A percentile compares a stretch with the other conserved stretches of the same genome.
These are phyloP conservation scores for Ichneumon xanthorius DNA, from an alignment of 2,888 invertebrate genomes.

Conservation along the genomic window DNA sequence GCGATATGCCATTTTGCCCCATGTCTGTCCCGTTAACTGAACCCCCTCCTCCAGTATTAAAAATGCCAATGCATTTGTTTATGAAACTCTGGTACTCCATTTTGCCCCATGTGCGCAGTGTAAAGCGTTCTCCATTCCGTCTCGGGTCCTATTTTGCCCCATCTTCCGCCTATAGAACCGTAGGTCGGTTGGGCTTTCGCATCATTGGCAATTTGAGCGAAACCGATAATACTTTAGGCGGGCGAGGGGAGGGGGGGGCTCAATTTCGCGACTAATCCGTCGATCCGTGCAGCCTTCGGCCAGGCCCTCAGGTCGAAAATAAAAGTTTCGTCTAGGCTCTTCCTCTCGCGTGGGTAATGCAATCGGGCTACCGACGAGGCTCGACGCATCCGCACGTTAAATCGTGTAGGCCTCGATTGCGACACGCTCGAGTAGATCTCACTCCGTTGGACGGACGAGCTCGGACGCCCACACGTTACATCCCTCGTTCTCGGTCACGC, in stretches of 20 bases:
- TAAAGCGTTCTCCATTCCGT: background rate
- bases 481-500: constrained; percentile 37
- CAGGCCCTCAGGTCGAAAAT: constrained; percentile 15
- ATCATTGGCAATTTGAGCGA: constrained; percentile 69
- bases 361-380: background rate
- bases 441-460: constrained; percentile 20
- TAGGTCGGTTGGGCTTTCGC: constrained; percentile 55
- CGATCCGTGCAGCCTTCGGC: constrained; percentile 4
- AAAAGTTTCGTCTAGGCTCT: constrained; percentile 49
- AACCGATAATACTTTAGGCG: constrained; percentile 58
- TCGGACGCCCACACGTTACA: constrained; percentile 13
- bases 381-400: constrained; percentile 26
- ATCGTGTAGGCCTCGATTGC: constrained; percentile 41
- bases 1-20: too few species aligned
- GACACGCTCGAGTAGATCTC: constrained; percentile 36
- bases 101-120: background rate
- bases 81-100: too few species aligned
- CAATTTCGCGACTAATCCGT: constrained; percentile 65
- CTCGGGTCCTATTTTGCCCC: background rate
- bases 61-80: too few species aligned
- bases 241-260: constrained; percentile 38
- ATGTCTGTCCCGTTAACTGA: too few species aligned
- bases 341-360: background rate
- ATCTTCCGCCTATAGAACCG: constrained; percentile 20
- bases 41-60: too few species aligned